These are phyloP conservation scores for Trichacis sp. DNA, from an alignment of 2,888 invertebrate species.

Conservation along the genomic window DNA sequence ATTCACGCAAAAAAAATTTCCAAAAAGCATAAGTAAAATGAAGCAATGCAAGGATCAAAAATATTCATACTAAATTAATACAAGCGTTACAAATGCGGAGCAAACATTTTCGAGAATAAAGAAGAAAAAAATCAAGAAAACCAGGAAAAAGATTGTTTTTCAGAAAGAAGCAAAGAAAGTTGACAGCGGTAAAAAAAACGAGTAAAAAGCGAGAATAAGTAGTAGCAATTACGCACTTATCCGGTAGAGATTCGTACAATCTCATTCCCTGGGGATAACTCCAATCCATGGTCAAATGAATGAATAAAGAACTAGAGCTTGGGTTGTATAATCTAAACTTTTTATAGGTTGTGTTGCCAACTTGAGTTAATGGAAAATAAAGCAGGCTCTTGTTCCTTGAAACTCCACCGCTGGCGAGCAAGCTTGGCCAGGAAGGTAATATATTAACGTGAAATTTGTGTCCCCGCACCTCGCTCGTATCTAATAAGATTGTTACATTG, in stretches of 20 bases:
- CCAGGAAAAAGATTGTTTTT: too few species aligned
- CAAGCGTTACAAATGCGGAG: too few species aligned
- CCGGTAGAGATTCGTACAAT: slow-evolving; percentile 71
- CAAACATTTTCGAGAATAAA: too few species aligned
- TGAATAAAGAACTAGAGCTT: slow-evolving; percentile 76
- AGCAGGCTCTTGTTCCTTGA: slow-evolving; percentile 70
- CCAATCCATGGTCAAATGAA: slow-evolving; percentile 81
- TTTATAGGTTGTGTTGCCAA: slow-evolving; percentile 77
- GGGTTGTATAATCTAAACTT: slow-evolving; percentile 82
- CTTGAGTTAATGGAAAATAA: slow-evolving; percentile 80
- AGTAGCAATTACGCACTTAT: slow-evolving; percentile 58
- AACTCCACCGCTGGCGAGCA: slow-evolving; percentile 58
- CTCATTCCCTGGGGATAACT: slow-evolving; percentile 77
- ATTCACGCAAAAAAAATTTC: too few species aligned
- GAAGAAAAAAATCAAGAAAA: too few species aligned
- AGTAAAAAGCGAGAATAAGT: slow-evolving; percentile 14
- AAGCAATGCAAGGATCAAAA: too few species aligned
- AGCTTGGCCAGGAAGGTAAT: slow-evolving; percentile 78
- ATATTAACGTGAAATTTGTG: slow-evolving; percentile 77
- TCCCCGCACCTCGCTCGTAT: slow-evolving; percentile 79
- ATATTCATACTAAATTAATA: too few species aligned
- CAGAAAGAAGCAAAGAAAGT: background rate
- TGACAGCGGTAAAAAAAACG: background rate
- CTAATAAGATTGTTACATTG: slow-evolving; percentile 81
- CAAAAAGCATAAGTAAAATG: too few species aligned